These are phyloP conservation scores for Hyles euphorbiae DNA, from an alignment of 1,140 invertebrate species.

Conservation along the genomic window DNA sequence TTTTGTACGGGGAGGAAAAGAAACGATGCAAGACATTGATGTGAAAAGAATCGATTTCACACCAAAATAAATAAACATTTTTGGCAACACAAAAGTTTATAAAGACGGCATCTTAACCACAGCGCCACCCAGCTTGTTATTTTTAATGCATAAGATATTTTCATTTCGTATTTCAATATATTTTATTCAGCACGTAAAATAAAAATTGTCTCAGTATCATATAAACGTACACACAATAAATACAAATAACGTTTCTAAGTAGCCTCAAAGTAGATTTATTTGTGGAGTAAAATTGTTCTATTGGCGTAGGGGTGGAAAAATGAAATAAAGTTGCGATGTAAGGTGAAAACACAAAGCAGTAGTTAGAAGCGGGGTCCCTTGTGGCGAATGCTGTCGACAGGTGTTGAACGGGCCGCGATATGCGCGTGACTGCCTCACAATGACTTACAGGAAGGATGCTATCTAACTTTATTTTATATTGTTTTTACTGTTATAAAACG, in stretches of 20 bases:
- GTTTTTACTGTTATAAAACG: slow-evolving; percentile 8
- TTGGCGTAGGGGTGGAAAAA: slow-evolving; percentile 30
- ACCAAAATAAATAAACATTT: too few relatives aligned
- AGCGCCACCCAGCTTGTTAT: too few relatives aligned
- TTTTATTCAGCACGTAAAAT: too few relatives aligned
- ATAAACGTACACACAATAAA: too few relatives aligned
- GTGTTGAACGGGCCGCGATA: slow-evolving; percentile 32
- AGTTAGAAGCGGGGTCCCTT: slow-evolving; percentile 41
- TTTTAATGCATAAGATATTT: too few relatives aligned
- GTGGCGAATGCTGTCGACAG: slow-evolving; percentile 45
- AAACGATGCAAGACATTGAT: too few relatives aligned
- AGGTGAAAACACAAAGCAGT: slow-evolving; percentile 42
- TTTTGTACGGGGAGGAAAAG: too few relatives aligned
- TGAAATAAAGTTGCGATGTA: slow-evolving; percentile 39
- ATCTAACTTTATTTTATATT: slow-evolving; percentile 23
- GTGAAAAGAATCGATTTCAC: too few relatives aligned
- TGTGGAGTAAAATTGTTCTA: slow-evolving; percentile 14
- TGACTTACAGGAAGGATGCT: slow-evolving; percentile 31
- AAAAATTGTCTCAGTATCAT: too few relatives aligned
- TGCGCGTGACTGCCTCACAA: slow-evolving; percentile 47
- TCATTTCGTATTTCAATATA: too few relatives aligned
- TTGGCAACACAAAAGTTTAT: too few relatives aligned
- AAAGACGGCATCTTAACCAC: too few relatives aligned
- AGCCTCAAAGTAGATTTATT: slow-evolving; percentile 19
- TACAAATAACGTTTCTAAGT: neutral